A percentile compares a stretch with the other conserved stretches of the same genome.
phyloP scores from a whole-genome alignment of 1,140 invertebrate species.

The Pollicipes pollicipes region DNA sequence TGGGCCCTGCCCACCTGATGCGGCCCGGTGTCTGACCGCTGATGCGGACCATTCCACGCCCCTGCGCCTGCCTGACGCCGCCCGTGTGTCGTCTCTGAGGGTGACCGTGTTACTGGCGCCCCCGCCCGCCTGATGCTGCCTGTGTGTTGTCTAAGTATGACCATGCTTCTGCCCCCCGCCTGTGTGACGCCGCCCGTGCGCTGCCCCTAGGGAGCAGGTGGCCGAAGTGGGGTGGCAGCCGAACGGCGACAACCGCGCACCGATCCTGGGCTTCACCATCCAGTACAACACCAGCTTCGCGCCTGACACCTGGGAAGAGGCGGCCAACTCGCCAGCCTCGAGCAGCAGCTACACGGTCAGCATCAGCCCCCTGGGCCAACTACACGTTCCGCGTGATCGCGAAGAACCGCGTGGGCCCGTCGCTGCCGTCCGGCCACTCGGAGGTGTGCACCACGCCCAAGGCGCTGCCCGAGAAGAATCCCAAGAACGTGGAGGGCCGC shows the following conservation, averaged over 20 bases:
- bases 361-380: slow-evolving; percentile 81
- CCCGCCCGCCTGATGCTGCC: no score
- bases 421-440: slow-evolving; percentile 61
- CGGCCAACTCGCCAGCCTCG: slow-evolving; percentile 22
- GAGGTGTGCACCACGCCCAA: slow-evolving; percentile 66
- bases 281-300: slow-evolving; percentile 90
- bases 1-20: no score
- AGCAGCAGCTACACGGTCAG: slow-evolving; percentile 28
- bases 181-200: no score
- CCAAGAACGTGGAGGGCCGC: slow-evolving; percentile 77
- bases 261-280: slow-evolving; percentile 77
- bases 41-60: no score
- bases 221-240: slow-evolving; percentile 44
- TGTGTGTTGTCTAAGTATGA: no score
- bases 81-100: no score
- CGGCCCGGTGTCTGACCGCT: no score
- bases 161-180: no score
- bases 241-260: slow-evolving; percentile 81
- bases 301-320: slow-evolving; percentile 73
- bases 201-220: background rate
- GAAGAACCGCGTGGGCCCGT: slow-evolving; percentile 80
- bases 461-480: slow-evolving; percentile 83
- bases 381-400: slow-evolving; percentile 92
- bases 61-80: no score
- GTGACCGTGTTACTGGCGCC: no score